Conservation (phyloP, 2,888 invertebrate genomes). For the Nomada fabriciana region DNA sequence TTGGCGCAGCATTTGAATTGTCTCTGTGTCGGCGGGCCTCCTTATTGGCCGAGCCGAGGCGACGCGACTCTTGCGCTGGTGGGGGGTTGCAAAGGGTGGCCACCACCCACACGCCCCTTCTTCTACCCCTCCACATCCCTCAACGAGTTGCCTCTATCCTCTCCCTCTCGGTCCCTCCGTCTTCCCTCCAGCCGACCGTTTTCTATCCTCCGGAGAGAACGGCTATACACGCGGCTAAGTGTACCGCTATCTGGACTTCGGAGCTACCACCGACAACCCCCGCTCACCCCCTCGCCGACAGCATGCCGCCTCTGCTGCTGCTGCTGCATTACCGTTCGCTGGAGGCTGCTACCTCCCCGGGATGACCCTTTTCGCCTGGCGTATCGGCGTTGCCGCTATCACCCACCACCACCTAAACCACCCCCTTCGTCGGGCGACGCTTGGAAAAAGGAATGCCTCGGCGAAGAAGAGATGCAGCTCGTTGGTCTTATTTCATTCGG, state of each 20-base stretch:
- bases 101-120: conserved; percentile 65
- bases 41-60: conserved; percentile 82
- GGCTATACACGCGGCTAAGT: conserved; percentile 77
- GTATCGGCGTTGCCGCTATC: conserved; percentile 58
- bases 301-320: conserved; percentile 7
- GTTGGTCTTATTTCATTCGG: conserved; percentile 72
- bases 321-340: conserved; percentile 59
- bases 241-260: conserved; percentile 76
- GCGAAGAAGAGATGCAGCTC: conserved; percentile 60
- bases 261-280: conserved; percentile 69
- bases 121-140: conserved; percentile 54
- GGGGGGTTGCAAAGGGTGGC: conserved; percentile 76
- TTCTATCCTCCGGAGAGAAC: conserved; percentile 70
- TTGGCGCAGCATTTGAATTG: conserved; percentile 84
- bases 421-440: conserved; percentile 32
- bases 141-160: conserved; percentile 32
- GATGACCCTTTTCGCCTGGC: conserved; percentile 72
- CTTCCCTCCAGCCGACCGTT: conserved; percentile 53
- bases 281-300: conserved; percentile 47
- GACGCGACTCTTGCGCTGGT: conserved; percentile 78
- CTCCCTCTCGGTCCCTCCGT: conserved; percentile 26
- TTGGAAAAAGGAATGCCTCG: conserved; percentile 61
- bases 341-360: conserved; percentile 69
- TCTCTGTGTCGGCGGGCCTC: conserved; percentile 81
- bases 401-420: conserved; percentile 40